These are phyloP conservation scores for Graptemys geographica DNA, from an alignment of 2,797 vertebrate genomes.

Conservation along the genomic window DNA sequence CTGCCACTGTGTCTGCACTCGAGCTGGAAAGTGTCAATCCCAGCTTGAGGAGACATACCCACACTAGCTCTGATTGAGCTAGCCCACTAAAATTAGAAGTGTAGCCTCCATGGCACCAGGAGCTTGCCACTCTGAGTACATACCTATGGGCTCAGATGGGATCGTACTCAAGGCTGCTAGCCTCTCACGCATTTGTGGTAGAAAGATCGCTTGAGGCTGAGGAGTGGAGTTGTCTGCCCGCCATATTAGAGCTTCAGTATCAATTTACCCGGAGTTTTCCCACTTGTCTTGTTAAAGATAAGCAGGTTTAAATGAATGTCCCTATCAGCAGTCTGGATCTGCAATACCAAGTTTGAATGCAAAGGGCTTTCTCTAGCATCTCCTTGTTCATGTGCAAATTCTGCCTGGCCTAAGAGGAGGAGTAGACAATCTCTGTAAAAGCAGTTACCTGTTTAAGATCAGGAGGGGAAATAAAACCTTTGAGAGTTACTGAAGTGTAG, in stretches of 20 bases:
- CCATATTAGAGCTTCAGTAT: neutral
- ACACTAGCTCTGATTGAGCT: neutral
- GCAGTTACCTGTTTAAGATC: neutral
- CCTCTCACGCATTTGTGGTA: neutral
- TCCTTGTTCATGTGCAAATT: neutral
- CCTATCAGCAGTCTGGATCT: fast-evolving
- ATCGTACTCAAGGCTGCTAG: neutral
- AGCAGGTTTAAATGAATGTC: fast-evolving
- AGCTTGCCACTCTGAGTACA: neutral
- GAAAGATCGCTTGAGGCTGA: neutral
- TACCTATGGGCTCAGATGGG: neutral
- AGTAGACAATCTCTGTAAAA: no score
- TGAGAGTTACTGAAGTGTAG: neutral
- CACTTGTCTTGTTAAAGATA: fast-evolving
- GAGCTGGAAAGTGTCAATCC: neutral
- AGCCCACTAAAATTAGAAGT: neutral
- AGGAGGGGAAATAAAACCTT: neutral
- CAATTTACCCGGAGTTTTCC: fast-evolving
- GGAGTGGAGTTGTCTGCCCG: neutral
- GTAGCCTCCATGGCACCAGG: neutral
- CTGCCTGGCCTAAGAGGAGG: neutral
- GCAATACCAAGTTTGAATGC: neutral
- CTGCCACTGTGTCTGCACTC: neutral
- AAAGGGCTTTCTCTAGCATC: neutral
- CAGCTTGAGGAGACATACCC: neutral